phyloP scores from a whole-genome alignment of 1,140 invertebrate genomes.

The Ips typographus region DNA sequence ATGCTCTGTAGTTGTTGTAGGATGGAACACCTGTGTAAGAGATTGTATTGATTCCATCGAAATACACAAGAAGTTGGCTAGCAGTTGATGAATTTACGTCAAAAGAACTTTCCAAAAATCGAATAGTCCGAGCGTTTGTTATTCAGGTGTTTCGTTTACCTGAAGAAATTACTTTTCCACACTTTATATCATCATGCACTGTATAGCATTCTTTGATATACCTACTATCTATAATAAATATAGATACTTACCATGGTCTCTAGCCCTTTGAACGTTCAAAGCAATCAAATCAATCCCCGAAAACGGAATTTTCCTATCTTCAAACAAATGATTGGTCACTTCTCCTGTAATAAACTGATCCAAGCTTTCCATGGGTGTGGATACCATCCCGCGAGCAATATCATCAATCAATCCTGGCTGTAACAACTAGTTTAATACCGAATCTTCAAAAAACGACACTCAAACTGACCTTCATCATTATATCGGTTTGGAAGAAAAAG shows the following conservation, averaged over 20 bases:
- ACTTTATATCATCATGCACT: no score
- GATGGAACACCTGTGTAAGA: constrained; percentile 60
- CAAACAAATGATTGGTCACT: constrained; percentile 92
- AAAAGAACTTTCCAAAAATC: no score
- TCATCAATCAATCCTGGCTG: constrained; percentile 81
- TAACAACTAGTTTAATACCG: constrained; percentile 39
- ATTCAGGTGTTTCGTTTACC: no score
- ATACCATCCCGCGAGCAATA: constrained; percentile 81
- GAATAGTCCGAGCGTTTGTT: no score
- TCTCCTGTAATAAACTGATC: constrained; percentile 93
- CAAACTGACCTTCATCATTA: constrained; percentile 68
- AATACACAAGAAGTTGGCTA: no score
- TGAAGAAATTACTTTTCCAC: no score
- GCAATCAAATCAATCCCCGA: constrained; percentile 84
- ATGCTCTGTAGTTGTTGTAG: constrained; percentile 84
- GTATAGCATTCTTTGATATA: no score
- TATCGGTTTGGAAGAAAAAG: constrained; percentile 94
- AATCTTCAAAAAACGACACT: not conserved
- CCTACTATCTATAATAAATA: not conserved
- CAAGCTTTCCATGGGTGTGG: constrained; percentile 89
- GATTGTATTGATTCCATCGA: not conserved
- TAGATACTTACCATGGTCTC: constrained; percentile 30
- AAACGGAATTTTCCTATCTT: constrained; percentile 80
- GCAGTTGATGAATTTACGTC: no score
- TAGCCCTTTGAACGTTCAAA: constrained; percentile 75